These are phyloP conservation scores for Poecilia gillii DNA, from an alignment of 2,797 vertebrate genomes.

Conservation along the genomic window DNA sequence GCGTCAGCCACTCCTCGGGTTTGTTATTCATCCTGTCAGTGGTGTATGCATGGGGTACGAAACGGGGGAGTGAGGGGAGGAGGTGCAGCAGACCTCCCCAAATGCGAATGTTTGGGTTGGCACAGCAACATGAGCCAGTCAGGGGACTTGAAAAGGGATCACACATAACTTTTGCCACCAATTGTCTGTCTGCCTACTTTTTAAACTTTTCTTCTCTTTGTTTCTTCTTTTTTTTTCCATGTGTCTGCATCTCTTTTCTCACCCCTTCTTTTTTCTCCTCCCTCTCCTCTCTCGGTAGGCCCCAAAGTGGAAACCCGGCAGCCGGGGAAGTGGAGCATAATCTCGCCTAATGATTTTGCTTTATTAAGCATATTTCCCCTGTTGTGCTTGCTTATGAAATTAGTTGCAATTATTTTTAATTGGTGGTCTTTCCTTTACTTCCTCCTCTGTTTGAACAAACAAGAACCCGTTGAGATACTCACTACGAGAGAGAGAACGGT, in stretches of 20 bases:
- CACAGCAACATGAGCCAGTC: constrained; percentile 62
- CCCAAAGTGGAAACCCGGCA: constrained; percentile 44
- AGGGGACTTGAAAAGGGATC: constrained; percentile 73
- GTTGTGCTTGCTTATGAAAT: constrained; percentile 75
- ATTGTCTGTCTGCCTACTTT: constrained; percentile 43
- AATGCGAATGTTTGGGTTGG: constrained; percentile 75
- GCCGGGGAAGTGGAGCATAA: constrained; percentile 65
- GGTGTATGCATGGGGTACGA: constrained; percentile 54
- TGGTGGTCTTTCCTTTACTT: constrained; percentile 66
- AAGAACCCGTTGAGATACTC: constrained; percentile 35
- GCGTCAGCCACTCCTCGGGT: constrained; percentile 48
- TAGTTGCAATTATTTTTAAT: constrained; percentile 81
- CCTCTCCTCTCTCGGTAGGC: constrained; percentile 12
- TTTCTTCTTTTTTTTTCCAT: constrained; percentile 28
- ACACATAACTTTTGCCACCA: constrained; percentile 64
- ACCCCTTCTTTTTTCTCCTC: constrained; percentile 2
- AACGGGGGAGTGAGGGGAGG: constrained; percentile 41
- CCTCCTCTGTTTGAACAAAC: constrained; percentile 52
- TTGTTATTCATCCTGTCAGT: constrained; percentile 76
- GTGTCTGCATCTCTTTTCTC: constrained; percentile 52
- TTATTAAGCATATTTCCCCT: constrained; percentile 75
- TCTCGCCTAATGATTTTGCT: constrained; percentile 61
- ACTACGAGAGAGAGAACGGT: constrained; percentile 21
- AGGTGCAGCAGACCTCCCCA: constrained; percentile 67
- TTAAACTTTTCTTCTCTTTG: constrained; percentile 57